Evolutionary conservation across 2,113 vertebrate species (phyloP).

Genomic region (Callaeas wilsoni): DNA sequence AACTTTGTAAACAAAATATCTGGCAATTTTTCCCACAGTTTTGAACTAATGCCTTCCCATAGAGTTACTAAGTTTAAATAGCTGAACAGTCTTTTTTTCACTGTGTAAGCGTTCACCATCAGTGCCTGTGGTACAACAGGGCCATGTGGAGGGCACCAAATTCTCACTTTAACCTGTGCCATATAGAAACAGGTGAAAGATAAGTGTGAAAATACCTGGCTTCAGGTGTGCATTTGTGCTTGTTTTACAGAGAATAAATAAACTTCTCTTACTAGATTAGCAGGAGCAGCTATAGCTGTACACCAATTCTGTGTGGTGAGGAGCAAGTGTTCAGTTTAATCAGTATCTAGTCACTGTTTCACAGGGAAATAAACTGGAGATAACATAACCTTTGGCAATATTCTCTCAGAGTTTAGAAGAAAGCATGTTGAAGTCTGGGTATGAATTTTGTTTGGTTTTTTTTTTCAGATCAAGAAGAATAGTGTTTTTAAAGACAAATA

Average conservation of each 20-base stretch:
- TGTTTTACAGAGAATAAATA: neutral
- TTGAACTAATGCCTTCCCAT: neutral
- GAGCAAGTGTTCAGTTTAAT: neutral
- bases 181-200: neutral
- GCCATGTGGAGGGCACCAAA: fast-evolving
- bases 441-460: neutral
- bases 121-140: neutral
- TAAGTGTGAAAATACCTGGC: neutral
- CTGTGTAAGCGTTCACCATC: neutral
- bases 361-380: neutral
- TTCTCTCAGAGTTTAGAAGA: neutral
- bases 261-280: neutral
- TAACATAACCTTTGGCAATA: neutral
- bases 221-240: neutral
- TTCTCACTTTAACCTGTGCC: neutral
- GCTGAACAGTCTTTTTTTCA: neutral
- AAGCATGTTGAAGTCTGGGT: neutral
- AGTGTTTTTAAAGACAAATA: neutral
- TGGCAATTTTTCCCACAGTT: neutral
- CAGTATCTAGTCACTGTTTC: neutral
- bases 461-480: neutral
- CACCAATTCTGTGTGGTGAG: neutral
- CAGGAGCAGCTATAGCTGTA: neutral
- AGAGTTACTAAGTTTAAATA: neutral
- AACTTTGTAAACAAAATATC: neutral